These are phyloP conservation scores for Aethes cnicana DNA, from an alignment of 2,888 invertebrate genomes.

Conservation along the genomic window DNA sequence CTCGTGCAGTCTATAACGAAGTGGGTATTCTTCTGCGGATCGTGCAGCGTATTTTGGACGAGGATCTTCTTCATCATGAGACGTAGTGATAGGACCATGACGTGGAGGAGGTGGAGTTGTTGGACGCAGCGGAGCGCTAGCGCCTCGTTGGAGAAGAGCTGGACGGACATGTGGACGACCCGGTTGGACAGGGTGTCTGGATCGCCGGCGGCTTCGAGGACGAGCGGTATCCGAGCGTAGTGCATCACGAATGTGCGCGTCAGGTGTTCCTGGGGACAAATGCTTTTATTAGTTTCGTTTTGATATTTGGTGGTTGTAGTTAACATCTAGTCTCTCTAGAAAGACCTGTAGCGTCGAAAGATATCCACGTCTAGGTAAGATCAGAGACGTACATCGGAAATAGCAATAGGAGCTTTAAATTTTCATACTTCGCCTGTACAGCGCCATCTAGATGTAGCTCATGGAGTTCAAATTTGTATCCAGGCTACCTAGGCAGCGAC, in stretches of 20 bases:
- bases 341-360: no score
- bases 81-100: slow-evolving; percentile 92
- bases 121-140: slow-evolving; percentile 95
- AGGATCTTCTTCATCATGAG: slow-evolving; percentile 97
- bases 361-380: no score
- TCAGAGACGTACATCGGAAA: no score
- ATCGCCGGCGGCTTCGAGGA: slow-evolving; percentile 92
- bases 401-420: no score
- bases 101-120: slow-evolving; percentile 93
- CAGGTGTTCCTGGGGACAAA: slow-evolving; percentile 89
- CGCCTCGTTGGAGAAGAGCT: slow-evolving; percentile 96
- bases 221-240: slow-evolving; percentile 96
- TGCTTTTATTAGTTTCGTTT: no score
- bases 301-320: no score
- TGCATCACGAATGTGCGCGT: slow-evolving; percentile 97
- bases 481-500: no score
- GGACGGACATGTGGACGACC: slow-evolving; percentile 98
- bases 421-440: no score
- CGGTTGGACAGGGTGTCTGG: slow-evolving; percentile 96
- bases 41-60: slow-evolving; percentile 92
- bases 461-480: no score
- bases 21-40: slow-evolving; percentile 90
- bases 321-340: no score
- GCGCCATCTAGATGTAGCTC: no score
- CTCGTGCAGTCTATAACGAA: slow-evolving; percentile 95